Evolutionary conservation across 92 coral and sea anemone species (phyloP), one percentile per base, ranked within the genome.

Genomic region (Isaurus tuberculatus): DNA sequence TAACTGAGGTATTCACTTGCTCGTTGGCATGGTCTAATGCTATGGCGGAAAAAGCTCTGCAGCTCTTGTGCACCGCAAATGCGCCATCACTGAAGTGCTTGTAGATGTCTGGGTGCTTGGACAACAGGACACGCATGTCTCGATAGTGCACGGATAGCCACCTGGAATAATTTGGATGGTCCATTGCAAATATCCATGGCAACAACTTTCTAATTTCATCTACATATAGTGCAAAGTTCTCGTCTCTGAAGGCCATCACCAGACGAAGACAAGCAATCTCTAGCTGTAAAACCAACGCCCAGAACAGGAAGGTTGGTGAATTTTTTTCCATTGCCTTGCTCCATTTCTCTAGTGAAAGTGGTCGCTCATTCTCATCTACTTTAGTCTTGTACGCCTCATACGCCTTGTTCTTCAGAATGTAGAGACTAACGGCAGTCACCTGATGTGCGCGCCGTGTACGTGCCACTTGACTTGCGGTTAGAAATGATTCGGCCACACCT

Each of bases 171-270:
- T 91, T 88, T 6, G 79, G 71, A 28, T 83, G 89, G 34, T 89
- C 87, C 86, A 86, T 73, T 16, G 91, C 91, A 86, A 92, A 89
- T 86, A 92, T 65, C 88, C 95, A 89, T 11, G 92, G 91, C 40
- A 86, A 61, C 46, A 89, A 71, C 84, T 86, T 71, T 75, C 86
- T 65, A 69, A 87, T 36, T 49, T 86, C 72, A 36, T 86, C 81
- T 65, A 84, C 86, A 63, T 86, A 92, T 37, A 89, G 81, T 30
- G 77, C 46, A 73, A 92, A 92, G 83, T 87, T 73, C 55, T 79
- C 87, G 32, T 92, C 89, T 83, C 95, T 70, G 65, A 86, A 89
- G 80, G 93, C 87, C 71, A 87, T 87, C 64, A 84, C 91, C 70
- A 89, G 85, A 25, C 75, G 71, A 0, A 86, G 85, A 75, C 70